phyloP scores from a whole-genome alignment of 2,888 invertebrate species.

The Malthinus seriepunctatus region DNA sequence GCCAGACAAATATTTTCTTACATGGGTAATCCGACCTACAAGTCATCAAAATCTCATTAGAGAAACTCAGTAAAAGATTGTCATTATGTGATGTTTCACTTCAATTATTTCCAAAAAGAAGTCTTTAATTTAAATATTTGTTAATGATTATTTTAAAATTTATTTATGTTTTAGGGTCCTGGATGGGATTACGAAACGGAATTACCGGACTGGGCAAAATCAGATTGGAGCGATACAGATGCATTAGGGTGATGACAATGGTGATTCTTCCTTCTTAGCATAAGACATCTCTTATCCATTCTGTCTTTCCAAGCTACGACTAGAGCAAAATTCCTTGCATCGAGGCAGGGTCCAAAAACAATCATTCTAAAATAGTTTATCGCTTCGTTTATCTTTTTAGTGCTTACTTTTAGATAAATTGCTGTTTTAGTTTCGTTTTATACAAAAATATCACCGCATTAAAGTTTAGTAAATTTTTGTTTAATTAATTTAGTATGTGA shows the following conservation, averaged over 20 bases:
- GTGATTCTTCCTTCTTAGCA: conserved; percentile 37
- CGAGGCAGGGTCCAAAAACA: conserved; percentile 51
- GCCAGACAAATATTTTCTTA: too few relatives aligned
- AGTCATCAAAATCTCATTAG: too few relatives aligned
- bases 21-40: too few relatives aligned
- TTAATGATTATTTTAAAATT: not conserved
- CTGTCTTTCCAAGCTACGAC: conserved; percentile 50
- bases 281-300: conserved; percentile 50
- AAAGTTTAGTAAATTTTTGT: not conserved
- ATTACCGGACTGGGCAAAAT: conserved; percentile 89
- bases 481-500: not conserved
- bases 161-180: conserved; percentile 68
- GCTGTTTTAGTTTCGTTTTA: not conserved
- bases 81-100: too few relatives aligned
- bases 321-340: conserved; percentile 32
- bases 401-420: conserved; percentile 14
- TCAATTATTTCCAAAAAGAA: too few relatives aligned
- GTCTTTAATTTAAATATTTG: not conserved
- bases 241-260: conserved; percentile 51
- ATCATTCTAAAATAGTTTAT: conserved; percentile 37
- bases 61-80: too few relatives aligned
- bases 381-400: conserved; percentile 21
- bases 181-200: conserved; percentile 94
- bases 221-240: conserved; percentile 79
- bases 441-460: not conserved